phyloP scores from a whole-genome alignment of 2,888 invertebrate genomes.

The Acanthoscelides obtectus region DNA sequence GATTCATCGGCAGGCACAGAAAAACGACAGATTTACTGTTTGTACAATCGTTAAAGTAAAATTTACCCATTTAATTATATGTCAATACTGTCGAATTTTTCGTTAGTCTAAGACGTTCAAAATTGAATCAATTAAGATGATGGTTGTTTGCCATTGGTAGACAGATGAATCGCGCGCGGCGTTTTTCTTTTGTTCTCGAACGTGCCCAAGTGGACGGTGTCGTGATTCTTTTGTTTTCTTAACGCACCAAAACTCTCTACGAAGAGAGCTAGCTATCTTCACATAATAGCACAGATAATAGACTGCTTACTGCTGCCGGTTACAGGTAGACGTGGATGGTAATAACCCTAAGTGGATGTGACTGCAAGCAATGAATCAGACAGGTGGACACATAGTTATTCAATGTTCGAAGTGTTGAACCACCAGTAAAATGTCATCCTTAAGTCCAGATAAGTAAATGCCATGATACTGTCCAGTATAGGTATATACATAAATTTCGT shows the following conservation, averaged over 20 bases:
- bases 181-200: slow-evolving; percentile 29
- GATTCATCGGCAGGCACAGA: background rate
- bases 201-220: slow-evolving; percentile 35
- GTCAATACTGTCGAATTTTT: slow-evolving; percentile 31
- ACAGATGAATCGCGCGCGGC: slow-evolving; percentile 15
- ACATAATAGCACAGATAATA: background rate
- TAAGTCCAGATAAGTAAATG: too few relatives aligned
- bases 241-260: background rate
- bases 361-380: background rate
- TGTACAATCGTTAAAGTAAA: slow-evolving; percentile 17
- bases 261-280: background rate
- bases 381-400: too few relatives aligned
- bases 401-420: too few relatives aligned
- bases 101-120: slow-evolving; percentile 37
- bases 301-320: background rate
- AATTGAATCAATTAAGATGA: slow-evolving; percentile 37
- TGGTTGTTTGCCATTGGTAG: slow-evolving; percentile 28
- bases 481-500: too few relatives aligned
- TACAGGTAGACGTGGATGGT: background rate
- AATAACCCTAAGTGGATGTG: background rate
- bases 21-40: slow-evolving; percentile 8
- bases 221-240: slow-evolving; percentile 22
- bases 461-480: too few relatives aligned
- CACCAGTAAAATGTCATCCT: too few relatives aligned
- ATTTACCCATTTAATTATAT: slow-evolving; percentile 31